These are phyloP conservation scores for Limanda limanda DNA, from an alignment of 2,113 vertebrate genomes.

Conservation along the genomic window DNA sequence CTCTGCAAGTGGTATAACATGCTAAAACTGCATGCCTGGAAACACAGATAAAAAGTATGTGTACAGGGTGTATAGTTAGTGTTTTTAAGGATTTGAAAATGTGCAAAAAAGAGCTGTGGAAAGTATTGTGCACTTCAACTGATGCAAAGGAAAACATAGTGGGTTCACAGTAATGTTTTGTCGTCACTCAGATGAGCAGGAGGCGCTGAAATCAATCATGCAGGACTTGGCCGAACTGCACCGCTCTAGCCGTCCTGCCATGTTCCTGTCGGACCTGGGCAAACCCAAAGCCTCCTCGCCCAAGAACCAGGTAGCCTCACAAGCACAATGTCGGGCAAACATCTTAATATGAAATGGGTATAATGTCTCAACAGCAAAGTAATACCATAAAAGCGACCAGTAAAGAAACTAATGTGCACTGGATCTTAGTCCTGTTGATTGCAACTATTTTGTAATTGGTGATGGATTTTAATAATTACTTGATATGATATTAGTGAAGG, in stretches of 20 bases:
- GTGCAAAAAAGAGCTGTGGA: background rate
- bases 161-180: background rate
- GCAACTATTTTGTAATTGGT: background rate
- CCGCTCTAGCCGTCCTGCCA: conserved; percentile 92
- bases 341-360: background rate
- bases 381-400: background rate
- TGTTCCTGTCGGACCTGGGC: conserved; percentile 88
- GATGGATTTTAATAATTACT: background rate
- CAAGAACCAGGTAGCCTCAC: conserved; percentile 91
- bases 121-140: background rate
- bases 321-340: background rate
- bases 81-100: background rate
- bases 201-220: conserved; percentile 98
- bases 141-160: too few relatives aligned
- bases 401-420: background rate
- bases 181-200: conserved; percentile 88
- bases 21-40: background rate
- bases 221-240: conserved; percentile 98
- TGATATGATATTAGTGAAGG: background rate
- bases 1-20: background rate
- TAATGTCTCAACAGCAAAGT: background rate
- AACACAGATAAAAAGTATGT: background rate
- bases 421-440: background rate
- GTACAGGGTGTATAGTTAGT: too few relatives aligned
- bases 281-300: conserved; percentile 93